phyloP scores from a whole-genome alignment of 30 jellyfish, hydroid and myxozoan species.

The Hydractinia symbiolongicarpus region DNA sequence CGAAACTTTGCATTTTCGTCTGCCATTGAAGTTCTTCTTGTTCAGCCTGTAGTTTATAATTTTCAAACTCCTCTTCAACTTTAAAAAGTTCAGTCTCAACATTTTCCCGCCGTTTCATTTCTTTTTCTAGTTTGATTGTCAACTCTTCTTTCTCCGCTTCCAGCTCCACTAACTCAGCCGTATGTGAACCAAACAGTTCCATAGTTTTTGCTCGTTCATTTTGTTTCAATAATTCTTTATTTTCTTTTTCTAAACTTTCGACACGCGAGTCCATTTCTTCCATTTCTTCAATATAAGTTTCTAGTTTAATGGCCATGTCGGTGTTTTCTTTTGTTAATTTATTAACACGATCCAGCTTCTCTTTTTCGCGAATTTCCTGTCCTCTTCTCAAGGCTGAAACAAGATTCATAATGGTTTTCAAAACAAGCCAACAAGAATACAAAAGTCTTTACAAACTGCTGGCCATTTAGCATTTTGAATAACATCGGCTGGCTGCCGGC shows the following conservation, averaged over 20 bases:
- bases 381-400: constrained; percentile 14
- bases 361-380: constrained; percentile 14
- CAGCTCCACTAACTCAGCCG: constrained; percentile 15
- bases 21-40: constrained; percentile 11
- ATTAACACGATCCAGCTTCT: constrained; percentile 16
- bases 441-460: too few species aligned
- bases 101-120: constrained; percentile 34
- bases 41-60: constrained; percentile 20
- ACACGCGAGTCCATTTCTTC: constrained; percentile 53
- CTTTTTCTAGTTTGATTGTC: constrained; percentile 20
- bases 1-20: background rate
- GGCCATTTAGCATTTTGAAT: constrained; percentile 35
- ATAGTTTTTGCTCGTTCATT: constrained; percentile 1
- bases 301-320: constrained; percentile 40
- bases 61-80: constrained; percentile 66
- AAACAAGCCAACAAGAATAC: too few species aligned
- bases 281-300: constrained; percentile 53
- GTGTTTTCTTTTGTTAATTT: constrained; percentile 40
- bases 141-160: constrained; percentile 24
- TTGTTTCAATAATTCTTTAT: constrained; percentile 7
- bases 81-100: constrained; percentile 65
- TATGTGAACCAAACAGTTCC: constrained; percentile 14
- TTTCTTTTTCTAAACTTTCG: constrained; percentile 51
- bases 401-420: background rate
- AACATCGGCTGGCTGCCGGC: constrained; percentile 31